A percentile compares a stretch with the other conserved stretches of the same genome.
Evolutionary conservation across 2,797 vertebrate genomes (phyloP).

Genomic region (Pseudochirops corinnae): DNA sequence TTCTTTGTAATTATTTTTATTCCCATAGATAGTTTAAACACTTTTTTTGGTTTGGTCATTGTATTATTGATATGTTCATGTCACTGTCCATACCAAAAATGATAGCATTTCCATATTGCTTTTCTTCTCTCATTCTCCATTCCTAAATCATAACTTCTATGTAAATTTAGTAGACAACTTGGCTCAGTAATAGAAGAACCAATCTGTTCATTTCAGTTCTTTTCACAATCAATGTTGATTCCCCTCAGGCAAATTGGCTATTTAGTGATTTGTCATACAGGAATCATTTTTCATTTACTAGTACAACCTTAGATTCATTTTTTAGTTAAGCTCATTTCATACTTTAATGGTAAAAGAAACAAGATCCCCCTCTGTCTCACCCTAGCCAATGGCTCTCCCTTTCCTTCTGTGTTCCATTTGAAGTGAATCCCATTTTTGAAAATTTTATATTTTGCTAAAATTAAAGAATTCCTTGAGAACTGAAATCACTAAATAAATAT

Average conservation of each 20-base stretch:
- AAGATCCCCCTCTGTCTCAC: background rate
- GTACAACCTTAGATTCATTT: background rate
- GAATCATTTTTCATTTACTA: background rate
- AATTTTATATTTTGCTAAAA: background rate
- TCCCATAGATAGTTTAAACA: background rate
- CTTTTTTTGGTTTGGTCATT: background rate
- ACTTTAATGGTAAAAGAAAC: constrained; percentile 21
- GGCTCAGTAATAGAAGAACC: background rate
- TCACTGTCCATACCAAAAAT: too few relatives aligned
- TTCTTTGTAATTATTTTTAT: background rate
- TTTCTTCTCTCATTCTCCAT: background rate
- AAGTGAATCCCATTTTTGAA: constrained; percentile 16
- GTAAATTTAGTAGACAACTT: background rate
- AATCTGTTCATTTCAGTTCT: background rate
- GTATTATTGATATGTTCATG: background rate
- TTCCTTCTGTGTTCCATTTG: constrained; percentile 17
- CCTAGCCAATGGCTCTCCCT: background rate
- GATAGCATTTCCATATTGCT: background rate
- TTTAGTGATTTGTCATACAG: background rate
- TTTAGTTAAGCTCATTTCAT: constrained; percentile 18
- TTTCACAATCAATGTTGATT: background rate
- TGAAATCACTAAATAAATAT: background rate
- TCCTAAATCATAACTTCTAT: background rate
- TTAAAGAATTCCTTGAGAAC: background rate
- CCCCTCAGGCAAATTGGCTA: background rate